Conservation (phyloP, 2,797 vertebrate genomes). For the Rhinella marina region DNA sequence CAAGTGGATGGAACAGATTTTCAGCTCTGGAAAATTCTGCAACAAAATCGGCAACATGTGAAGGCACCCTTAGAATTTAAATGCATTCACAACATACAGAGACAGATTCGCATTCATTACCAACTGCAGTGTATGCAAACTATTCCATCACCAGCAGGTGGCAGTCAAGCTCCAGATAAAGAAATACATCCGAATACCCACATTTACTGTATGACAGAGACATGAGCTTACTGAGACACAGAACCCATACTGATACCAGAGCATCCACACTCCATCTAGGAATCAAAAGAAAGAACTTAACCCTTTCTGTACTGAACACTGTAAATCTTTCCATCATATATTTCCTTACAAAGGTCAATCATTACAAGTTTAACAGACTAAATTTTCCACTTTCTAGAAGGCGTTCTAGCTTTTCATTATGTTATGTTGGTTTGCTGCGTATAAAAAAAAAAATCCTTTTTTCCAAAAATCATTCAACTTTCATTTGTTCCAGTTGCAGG, state of each 20-base stretch:
- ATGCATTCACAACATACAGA: neutral
- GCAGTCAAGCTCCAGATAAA: neutral
- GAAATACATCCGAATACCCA: neutral
- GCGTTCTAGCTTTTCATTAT: constrained; percentile 2
- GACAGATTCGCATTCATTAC: neutral
- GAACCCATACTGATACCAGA: neutral
- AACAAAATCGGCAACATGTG: no score
- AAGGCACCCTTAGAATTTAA: no score
- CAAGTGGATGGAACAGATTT: no score
- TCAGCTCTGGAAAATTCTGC: no score
- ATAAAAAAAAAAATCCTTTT: neutral
- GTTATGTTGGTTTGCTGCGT: neutral
- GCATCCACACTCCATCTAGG: neutral
- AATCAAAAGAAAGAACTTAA: neutral
- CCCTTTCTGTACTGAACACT: no score
- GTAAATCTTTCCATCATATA: neutral
- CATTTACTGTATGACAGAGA: no score
- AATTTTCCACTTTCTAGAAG: neutral
- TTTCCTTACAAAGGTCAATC: neutral
- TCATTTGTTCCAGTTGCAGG: constrained; percentile 37
- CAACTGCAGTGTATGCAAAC: neutral
- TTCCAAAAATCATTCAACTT: constrained; percentile 11
- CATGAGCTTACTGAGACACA: no score
- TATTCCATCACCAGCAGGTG: constrained; percentile 10
- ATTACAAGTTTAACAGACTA: neutral